Evolutionary conservation across 1,140 invertebrate species (phyloP).

Genomic region (Sitophilus oryzae): DNA sequence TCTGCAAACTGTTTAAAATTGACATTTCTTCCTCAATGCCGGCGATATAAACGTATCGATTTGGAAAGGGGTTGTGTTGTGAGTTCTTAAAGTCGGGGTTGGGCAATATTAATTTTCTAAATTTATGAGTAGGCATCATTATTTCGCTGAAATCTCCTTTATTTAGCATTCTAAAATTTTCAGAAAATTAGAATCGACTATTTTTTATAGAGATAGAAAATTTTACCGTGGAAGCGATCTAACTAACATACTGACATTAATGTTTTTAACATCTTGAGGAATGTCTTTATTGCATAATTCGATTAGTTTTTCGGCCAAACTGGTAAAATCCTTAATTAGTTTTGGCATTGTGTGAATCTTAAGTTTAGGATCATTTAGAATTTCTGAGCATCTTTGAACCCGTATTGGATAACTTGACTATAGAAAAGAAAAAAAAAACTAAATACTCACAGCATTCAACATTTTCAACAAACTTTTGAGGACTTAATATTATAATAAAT

Average conservation of each 20-base stretch:
- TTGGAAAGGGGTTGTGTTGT: constrained; percentile 62
- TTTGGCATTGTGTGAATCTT: constrained; percentile 56
- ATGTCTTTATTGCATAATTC: constrained; percentile 77
- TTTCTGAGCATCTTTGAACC: constrained; percentile 71
- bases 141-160: constrained; percentile 71
- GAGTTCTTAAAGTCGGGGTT: constrained; percentile 40
- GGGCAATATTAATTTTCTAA: constrained; percentile 70
- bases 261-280: constrained; percentile 47
- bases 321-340: constrained; percentile 69
- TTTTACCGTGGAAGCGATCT: constrained; percentile 55
- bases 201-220: no score
- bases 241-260: constrained; percentile 62
- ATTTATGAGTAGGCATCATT: constrained; percentile 80
- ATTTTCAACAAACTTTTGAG: no score
- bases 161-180: constrained; percentile 57
- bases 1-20: constrained; percentile 79
- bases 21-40: constrained; percentile 69
- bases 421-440: neutral
- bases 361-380: constrained; percentile 63
- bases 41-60: constrained; percentile 58
- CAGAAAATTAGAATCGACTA: constrained; percentile 9
- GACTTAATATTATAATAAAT: no score
- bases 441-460: no score
- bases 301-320: constrained; percentile 74
- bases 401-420: constrained; percentile 67